Percentiles rank a stretch among this genome's conserved stretches.
These are phyloP conservation scores for Chaetorhynchus papuensis DNA, from an alignment of 2,113 vertebrate species.

Conservation along the genomic window DNA sequence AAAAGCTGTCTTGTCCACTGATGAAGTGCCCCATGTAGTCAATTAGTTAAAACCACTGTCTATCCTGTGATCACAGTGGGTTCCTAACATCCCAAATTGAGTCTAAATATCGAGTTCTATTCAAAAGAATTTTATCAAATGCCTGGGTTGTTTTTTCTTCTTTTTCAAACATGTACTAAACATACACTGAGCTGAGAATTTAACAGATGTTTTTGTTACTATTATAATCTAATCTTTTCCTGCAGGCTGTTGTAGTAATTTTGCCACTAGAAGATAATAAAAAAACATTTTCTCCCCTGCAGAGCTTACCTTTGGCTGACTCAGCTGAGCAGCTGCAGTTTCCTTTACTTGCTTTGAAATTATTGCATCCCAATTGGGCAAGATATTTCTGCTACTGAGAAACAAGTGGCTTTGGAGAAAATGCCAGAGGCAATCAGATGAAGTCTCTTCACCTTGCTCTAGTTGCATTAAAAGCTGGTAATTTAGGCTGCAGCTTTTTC, in stretches of 20 bases:
- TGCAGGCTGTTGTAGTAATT: conserved; percentile 38
- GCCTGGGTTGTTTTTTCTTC: background rate
- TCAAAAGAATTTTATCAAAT: conserved; percentile 18
- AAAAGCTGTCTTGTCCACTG: background rate
- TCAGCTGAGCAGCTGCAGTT: conserved; percentile 55
- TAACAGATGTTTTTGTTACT: conserved; percentile 52
- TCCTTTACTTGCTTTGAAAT: conserved; percentile 46
- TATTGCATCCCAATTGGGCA: conserved; percentile 34
- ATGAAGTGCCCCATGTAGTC: background rate
- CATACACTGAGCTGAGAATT: background rate
- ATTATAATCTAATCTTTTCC: conserved; percentile 50
- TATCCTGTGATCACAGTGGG: background rate
- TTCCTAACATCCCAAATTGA: background rate
- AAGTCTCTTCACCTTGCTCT: background rate
- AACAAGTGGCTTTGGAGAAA: conserved; percentile 35
- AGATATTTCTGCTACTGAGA: conserved; percentile 20
- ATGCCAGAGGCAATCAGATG: conserved; percentile 2
- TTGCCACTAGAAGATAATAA: conserved; percentile 55
- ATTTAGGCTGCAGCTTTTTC: background rate
- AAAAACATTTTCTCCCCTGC: conserved; percentile 52
- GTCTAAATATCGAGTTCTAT: background rate
- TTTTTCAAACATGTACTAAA: background rate
- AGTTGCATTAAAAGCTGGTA: background rate
- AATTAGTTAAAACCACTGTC: background rate
- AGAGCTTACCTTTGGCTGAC: conserved; percentile 63